Percentiles rank a stretch among this genome's conserved stretches.
Conservation (phyloP, 2,888 invertebrate genomes). For the Bombylius discolor region DNA sequence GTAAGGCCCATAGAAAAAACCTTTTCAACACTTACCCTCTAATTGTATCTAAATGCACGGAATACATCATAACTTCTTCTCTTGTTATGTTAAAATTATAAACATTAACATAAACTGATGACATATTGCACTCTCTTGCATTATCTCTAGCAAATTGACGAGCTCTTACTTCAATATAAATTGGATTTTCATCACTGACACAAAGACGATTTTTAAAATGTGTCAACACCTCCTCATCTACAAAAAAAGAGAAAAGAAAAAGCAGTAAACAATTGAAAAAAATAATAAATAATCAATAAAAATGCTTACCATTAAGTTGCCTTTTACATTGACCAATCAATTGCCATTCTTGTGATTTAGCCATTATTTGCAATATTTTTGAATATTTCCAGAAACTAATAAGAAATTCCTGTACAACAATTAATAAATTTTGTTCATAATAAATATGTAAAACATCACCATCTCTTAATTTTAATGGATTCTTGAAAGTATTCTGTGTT, state of each 20-base stretch:
- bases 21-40: slow-evolving; percentile 22
- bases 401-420: slow-evolving; percentile 27
- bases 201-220: slow-evolving; percentile 31
- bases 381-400: slow-evolving; percentile 33
- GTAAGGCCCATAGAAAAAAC: neutral
- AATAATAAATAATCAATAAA: neutral
- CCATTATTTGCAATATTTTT: slow-evolving; percentile 25
- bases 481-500: slow-evolving; percentile 16
- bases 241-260: neutral
- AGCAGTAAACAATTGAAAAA: neutral
- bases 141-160: slow-evolving; percentile 24
- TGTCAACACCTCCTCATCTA: slow-evolving; percentile 28
- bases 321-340: slow-evolving; percentile 27
- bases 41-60: slow-evolving; percentile 31
- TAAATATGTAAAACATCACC: slow-evolving; percentile 28
- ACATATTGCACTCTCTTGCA: slow-evolving; percentile 26
- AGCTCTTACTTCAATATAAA: slow-evolving; percentile 32
- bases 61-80: slow-evolving; percentile 25
- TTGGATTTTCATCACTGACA: slow-evolving; percentile 30
- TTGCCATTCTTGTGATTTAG: slow-evolving; percentile 23
- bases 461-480: slow-evolving; percentile 27
- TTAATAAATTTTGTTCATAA: slow-evolving; percentile 29
- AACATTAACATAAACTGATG: slow-evolving; percentile 31
- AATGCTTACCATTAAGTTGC: slow-evolving; percentile 21
- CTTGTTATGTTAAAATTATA: slow-evolving; percentile 32